Conservation (phyloP, 2,888 invertebrate species). For the Linyphia triangularis region DNA sequence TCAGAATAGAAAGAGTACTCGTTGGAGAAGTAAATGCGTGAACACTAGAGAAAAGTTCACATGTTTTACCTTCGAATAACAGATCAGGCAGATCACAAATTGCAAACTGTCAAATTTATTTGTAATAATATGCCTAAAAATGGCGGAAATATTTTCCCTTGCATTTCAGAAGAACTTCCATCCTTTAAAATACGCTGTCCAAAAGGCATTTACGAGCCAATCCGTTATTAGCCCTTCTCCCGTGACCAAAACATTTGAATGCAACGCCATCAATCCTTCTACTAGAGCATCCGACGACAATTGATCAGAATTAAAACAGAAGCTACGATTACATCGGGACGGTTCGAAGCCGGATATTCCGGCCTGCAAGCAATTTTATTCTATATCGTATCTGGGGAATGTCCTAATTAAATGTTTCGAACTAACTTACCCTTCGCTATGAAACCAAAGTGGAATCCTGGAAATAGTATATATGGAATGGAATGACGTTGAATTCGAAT, state of each 20-base stretch:
- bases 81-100: too few species aligned
- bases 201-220: background rate
- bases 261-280: background rate
- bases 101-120: too few species aligned
- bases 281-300: background rate
- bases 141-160: too few species aligned
- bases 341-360: background rate
- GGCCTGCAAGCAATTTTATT: background rate
- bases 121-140: too few species aligned
- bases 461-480: background rate
- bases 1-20: too few species aligned
- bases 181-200: too few species aligned
- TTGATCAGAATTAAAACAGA: background rate
- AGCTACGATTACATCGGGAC: background rate
- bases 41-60: too few species aligned
- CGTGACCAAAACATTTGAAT: background rate
- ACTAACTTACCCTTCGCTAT: background rate
- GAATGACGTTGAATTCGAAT: background rate
- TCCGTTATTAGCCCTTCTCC: background rate
- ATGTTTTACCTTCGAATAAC: too few species aligned
- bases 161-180: too few species aligned
- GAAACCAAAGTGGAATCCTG: background rate
- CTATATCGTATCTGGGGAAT: background rate
- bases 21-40: too few species aligned
- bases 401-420: background rate